phyloP scores from a whole-genome alignment of 1,140 invertebrate genomes.

The Tetragonula clypearis region DNA sequence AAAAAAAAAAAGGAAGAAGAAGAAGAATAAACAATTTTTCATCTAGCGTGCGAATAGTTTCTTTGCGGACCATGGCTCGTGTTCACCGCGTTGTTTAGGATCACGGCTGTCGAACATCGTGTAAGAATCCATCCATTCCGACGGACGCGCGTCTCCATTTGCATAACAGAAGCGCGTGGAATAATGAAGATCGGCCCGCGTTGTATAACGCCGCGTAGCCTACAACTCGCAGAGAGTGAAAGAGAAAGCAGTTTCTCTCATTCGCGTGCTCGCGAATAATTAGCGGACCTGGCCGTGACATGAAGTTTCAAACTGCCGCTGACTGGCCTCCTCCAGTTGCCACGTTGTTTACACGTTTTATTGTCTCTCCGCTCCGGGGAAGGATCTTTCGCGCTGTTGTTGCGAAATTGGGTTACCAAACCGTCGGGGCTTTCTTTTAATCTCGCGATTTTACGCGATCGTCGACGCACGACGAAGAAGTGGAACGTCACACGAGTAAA shows the following conservation, averaged over 20 bases:
- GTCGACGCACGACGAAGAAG: neutral
- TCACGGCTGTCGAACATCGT: conserved; percentile 49
- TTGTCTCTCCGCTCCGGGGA: neutral
- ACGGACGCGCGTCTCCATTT: conserved; percentile 67
- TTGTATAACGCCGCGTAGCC: conserved; percentile 55
- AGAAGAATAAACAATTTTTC: too few species aligned
- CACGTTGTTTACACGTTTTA: conserved; percentile 27
- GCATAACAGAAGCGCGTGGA: conserved; percentile 65
- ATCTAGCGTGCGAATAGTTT: neutral
- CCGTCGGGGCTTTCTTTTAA: neutral
- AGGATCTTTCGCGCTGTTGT: neutral
- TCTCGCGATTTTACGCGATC: neutral
- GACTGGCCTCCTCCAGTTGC: conserved; percentile 27
- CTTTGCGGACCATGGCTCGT: neutral
- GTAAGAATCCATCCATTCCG: conserved; percentile 52
- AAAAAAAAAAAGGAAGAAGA: too few species aligned
- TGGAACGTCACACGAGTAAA: too few species aligned
- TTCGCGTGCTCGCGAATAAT: conserved; percentile 70
- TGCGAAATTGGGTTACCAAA: neutral
- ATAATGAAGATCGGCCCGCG: conserved; percentile 62
- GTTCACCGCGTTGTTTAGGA: conserved; percentile 45
- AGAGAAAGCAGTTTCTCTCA: conserved; percentile 68
- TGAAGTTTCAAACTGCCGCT: conserved; percentile 56
- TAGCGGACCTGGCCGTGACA: conserved; percentile 66
- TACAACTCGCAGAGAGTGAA: conserved; percentile 46